Base-by-base conservation (phyloP, 2,888 invertebrate genomes). In the Thecophora atra region DNA sequence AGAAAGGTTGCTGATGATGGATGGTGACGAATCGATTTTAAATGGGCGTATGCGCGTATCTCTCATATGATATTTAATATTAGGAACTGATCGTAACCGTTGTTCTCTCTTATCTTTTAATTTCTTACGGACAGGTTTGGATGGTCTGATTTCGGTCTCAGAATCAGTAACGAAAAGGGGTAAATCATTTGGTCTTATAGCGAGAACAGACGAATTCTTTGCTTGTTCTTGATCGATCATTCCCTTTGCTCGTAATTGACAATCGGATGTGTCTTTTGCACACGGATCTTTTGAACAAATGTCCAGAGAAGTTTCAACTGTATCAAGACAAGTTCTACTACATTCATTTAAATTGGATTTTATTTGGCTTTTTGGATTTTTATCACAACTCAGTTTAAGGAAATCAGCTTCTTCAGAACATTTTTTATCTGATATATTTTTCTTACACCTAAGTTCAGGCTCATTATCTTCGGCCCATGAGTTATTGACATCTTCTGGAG, bases 1-100 rank as follows among this genome's bases (percentile, higher is more conserved):
- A 89, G 93, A 92, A 81, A 94, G 88, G 89, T 89, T 91, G 84
- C 92, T 92, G 80, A 92, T 91, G 88, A 93, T 91, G 76, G 91
- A 88, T 72, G 88, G 87, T 79, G 88, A 80, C 65, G 83, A 82
- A 77, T 86, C 85, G 64, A 82, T 82, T 79, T 83, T 85, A 76
- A 79, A 80, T 77, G 81, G 77, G 52, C 83, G 82, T 58, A 81
- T 78, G 68, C 86, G 80, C 66, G 85, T 78, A 82, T 84, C 87
- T 81, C 85, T 82, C 81, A 82, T 86, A 84, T 84, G 88, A 79
- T 84, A 91, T 88, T 92, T 93, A 77, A 91, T 91, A 88, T 93
- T 93, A 26, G 94, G 94, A 81, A 93, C 93, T 15, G 94, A 93
- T 78, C 93, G 89, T 79, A 93, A 87, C 69, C 93, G 89, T 82